A percentile compares a stretch with the other conserved stretches of the same genome.
phyloP scores from a whole-genome alignment of 2,797 vertebrate species.

The Channa striata region DNA sequence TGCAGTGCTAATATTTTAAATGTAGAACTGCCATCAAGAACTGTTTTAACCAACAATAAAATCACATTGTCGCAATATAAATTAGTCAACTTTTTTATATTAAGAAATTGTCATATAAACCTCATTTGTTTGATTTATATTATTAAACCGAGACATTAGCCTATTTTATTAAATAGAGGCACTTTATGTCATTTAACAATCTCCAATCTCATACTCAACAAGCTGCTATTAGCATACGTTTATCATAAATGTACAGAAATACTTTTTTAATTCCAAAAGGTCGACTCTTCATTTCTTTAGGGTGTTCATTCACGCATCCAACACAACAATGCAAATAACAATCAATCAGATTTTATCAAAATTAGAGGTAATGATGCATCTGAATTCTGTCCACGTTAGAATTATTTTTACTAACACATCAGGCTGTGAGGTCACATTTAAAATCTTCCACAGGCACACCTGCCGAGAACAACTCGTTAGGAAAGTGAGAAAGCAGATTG shows the following conservation, averaged over 20 bases:
- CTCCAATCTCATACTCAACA: not conserved
- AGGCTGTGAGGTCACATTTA: not conserved
- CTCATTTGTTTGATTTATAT: not conserved
- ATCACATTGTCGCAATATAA: not conserved
- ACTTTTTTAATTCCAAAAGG: not conserved
- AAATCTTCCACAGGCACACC: not conserved
- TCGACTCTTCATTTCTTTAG: not conserved
- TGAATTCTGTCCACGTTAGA: not conserved
- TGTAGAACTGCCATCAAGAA: not conserved
- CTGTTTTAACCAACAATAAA: conserved; percentile 7
- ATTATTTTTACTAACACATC: not conserved
- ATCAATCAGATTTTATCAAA: not conserved
- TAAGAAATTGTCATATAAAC: too few species aligned
- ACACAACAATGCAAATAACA: not conserved
- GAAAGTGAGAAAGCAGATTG: not conserved
- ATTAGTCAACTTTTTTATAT: not conserved
- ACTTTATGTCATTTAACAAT: conserved; percentile 2
- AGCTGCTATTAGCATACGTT: not conserved
- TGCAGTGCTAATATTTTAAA: not conserved
- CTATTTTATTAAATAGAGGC: conserved; percentile 6
- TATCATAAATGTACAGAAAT: conserved; percentile 5
- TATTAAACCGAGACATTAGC: not conserved
- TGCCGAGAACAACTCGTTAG: not conserved
- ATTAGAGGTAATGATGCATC: not conserved
- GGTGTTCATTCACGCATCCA: not conserved